Evolutionary conservation across 2,888 invertebrate species (phyloP).

Genomic region (Xanthia togata): DNA sequence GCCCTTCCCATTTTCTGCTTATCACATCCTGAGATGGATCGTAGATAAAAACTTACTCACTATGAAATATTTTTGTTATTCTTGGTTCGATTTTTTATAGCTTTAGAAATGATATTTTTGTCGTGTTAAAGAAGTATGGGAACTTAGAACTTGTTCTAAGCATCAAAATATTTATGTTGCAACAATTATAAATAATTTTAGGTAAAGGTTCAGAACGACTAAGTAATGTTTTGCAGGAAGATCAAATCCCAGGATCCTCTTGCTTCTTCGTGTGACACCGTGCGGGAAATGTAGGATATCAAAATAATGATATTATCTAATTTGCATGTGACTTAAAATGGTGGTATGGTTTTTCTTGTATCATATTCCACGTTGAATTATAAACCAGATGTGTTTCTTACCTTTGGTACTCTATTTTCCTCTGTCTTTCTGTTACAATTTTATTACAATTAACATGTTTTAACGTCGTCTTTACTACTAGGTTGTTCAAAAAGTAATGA

Average conservation of each 20-base stretch:
- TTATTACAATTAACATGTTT: too few species aligned
- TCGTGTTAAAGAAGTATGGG: background rate
- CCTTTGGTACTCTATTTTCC: background rate
- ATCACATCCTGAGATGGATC: background rate
- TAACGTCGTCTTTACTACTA: too few species aligned
- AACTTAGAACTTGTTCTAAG: background rate
- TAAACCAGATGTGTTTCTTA: background rate
- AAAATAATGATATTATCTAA: background rate
- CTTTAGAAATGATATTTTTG: background rate
- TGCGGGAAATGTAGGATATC: background rate
- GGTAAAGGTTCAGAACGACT: background rate
- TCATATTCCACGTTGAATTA: background rate
- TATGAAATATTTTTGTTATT: background rate
- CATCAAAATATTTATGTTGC: background rate
- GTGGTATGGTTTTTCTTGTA: background rate
- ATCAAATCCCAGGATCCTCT: background rate
- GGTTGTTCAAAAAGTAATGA: too few species aligned
- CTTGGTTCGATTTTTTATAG: background rate
- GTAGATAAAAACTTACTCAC: background rate
- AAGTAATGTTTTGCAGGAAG: background rate
- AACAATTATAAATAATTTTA: background rate
- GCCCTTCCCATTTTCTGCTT: background rate
- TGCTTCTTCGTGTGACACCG: background rate
- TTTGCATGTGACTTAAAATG: background rate
- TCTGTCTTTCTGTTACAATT: background rate